These are phyloP conservation scores for Sebastes umbrosus DNA, from an alignment of 2,797 vertebrate species.

Conservation along the genomic window DNA sequence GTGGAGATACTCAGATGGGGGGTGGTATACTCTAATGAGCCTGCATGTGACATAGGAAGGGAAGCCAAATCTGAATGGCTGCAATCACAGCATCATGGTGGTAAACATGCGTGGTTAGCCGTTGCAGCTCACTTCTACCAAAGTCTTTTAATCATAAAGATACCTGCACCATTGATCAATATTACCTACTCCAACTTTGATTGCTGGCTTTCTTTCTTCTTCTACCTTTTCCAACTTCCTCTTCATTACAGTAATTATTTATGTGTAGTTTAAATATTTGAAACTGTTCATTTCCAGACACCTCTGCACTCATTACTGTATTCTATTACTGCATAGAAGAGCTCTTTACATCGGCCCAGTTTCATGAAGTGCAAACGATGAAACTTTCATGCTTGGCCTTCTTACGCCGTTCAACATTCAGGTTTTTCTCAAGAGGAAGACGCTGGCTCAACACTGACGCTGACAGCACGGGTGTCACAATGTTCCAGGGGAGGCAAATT, in stretches of 20 bases:
- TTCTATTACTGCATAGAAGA: neutral
- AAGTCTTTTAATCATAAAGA: neutral
- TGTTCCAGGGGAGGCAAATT: constrained; percentile 9
- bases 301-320: neutral
- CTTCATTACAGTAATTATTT: neutral
- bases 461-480: constrained; percentile 5
- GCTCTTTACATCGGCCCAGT: neutral
- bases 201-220: neutral
- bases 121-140: neutral
- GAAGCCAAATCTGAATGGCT: neutral
- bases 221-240: neutral
- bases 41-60: neutral
- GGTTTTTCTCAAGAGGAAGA: constrained; percentile 12
- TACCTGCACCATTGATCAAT: neutral
- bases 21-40: neutral
- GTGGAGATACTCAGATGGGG: neutral
- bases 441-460: neutral
- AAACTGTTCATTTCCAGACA: neutral
- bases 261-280: constrained; percentile 16
- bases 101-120: neutral
- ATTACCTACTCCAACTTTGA: neutral
- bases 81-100: neutral
- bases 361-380: constrained; percentile 2
- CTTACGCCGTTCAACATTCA: constrained; percentile 7
- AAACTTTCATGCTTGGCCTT: constrained; percentile 46